These are phyloP conservation scores for Butastur rufipennis DNA, from an alignment of 2,113 vertebrate genomes.

Conservation along the genomic window DNA sequence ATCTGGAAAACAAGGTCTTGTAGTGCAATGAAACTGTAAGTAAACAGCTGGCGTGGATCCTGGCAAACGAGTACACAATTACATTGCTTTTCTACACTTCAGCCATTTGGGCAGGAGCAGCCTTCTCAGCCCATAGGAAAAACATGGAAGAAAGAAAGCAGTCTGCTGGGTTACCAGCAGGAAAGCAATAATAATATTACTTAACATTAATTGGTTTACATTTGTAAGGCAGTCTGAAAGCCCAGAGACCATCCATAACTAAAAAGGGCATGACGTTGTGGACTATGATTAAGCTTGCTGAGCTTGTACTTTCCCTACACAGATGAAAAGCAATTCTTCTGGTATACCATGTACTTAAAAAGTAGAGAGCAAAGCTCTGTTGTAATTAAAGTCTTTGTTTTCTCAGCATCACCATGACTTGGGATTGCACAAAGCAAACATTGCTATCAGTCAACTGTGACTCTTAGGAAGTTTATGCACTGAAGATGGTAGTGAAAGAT, in stretches of 20 bases:
- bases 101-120: neutral
- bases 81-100: neutral
- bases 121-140: neutral
- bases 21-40: conserved; percentile 46
- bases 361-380: neutral
- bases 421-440: conserved; percentile 1
- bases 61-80: neutral
- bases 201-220: conserved; percentile 17
- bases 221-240: conserved; percentile 9
- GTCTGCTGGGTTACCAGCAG: conserved; percentile 20
- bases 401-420: neutral
- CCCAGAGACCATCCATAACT: neutral
- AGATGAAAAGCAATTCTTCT: neutral
- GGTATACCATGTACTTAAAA: neutral
- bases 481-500: neutral
- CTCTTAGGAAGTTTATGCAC: neutral
- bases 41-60: conserved; percentile 24
- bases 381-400: neutral
- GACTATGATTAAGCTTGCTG: neutral
- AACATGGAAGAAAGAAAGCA: conserved; percentile 5
- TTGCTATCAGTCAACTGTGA: neutral
- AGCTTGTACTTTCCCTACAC: neutral
- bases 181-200: conserved; percentile 19
- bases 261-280: neutral
- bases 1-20: neutral